Percentiles rank a stretch among this genome's conserved stretches.
These are phyloP conservation scores for Aurelia aurita complex sp. Pacific DNA, from an alignment of 30 jellyfish, hydroid and myxozoan species.

Conservation along the genomic window DNA sequence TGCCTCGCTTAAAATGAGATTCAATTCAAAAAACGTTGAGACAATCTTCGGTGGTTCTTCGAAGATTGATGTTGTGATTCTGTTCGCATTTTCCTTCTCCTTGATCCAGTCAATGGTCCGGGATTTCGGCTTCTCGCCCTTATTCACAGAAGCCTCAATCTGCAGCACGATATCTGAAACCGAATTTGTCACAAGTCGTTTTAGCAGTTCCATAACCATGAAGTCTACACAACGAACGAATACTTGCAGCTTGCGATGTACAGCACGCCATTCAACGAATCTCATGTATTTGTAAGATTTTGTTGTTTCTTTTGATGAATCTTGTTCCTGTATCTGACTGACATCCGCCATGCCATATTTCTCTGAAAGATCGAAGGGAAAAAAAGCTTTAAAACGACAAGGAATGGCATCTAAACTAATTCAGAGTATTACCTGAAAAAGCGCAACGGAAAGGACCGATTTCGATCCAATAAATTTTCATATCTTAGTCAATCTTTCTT, in stretches of 20 bases:
- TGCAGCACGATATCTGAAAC: constrained; percentile 49
- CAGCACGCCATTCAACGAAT: constrained; percentile 52
- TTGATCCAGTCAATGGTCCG: constrained; percentile 29
- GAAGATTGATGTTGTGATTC: not conserved
- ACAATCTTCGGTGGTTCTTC: constrained; percentile 22
- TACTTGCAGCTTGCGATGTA: constrained; percentile 38
- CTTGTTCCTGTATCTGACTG: constrained; percentile 11
- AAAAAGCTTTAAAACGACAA: not conserved
- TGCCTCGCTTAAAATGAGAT: constrained; percentile 20
- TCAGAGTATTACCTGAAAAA: too few relatives aligned
- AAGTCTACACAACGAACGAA: constrained; percentile 76
- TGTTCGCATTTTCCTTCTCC: constrained; percentile 5
- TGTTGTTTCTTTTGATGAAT: constrained; percentile 15
- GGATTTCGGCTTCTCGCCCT: constrained; percentile 43
- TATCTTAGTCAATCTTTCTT: too few relatives aligned
- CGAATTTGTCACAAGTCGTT: constrained; percentile 50
- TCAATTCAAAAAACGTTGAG: constrained; percentile 37
- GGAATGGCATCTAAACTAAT: too few relatives aligned
- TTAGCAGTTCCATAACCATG: constrained; percentile 65
- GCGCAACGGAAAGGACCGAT: not conserved
- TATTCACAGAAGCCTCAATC: constrained; percentile 47
- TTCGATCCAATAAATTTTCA: not conserved
- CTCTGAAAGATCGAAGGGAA: constrained; percentile 26
- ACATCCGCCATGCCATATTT: constrained; percentile 57
- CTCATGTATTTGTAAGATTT: constrained; percentile 54